phyloP scores from a whole-genome alignment of 2,113 vertebrate species.

The Nycticorax nycticorax region DNA sequence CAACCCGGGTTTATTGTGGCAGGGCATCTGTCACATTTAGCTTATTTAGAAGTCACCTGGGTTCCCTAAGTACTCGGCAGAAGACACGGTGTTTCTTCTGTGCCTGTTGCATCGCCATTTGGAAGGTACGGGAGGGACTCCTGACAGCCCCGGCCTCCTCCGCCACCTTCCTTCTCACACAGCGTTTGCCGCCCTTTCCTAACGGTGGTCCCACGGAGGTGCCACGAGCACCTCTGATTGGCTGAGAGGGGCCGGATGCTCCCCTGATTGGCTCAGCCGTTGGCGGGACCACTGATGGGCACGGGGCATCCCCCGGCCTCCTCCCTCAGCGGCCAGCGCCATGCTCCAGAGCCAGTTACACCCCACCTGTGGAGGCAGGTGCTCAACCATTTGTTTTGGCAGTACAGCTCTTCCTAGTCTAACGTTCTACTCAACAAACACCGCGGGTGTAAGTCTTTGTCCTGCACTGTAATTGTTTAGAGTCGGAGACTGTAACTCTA shows the following conservation, averaged over 20 bases:
- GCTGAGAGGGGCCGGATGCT: background rate
- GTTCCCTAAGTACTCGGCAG: background rate
- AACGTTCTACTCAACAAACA: background rate
- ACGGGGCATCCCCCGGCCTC: background rate
- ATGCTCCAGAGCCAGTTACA: background rate
- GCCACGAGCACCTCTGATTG: background rate
- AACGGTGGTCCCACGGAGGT: background rate
- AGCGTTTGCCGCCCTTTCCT: background rate
- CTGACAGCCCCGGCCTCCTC: rapidly evolving
- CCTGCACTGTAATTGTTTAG: background rate
- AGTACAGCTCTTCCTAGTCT: background rate
- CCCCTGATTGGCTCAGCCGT: background rate
- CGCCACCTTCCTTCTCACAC: background rate
- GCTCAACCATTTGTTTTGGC: background rate
- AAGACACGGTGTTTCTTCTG: background rate
- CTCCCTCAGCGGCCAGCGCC: rapidly evolving
- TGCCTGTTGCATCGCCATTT: too few relatives aligned
- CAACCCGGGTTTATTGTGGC: background rate
- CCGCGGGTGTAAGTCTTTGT: rapidly evolving
- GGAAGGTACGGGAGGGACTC: background rate
- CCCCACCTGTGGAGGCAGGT: rapidly evolving
- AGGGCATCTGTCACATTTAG: background rate
- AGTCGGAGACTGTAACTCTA: background rate
- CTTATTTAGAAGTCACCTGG: background rate
- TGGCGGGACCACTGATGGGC: rapidly evolving